Percentiles rank a stretch among this genome's conserved stretches.
Evolutionary conservation across 2,797 vertebrate species (phyloP).

Genomic region (Manis crassicaudata): DNA sequence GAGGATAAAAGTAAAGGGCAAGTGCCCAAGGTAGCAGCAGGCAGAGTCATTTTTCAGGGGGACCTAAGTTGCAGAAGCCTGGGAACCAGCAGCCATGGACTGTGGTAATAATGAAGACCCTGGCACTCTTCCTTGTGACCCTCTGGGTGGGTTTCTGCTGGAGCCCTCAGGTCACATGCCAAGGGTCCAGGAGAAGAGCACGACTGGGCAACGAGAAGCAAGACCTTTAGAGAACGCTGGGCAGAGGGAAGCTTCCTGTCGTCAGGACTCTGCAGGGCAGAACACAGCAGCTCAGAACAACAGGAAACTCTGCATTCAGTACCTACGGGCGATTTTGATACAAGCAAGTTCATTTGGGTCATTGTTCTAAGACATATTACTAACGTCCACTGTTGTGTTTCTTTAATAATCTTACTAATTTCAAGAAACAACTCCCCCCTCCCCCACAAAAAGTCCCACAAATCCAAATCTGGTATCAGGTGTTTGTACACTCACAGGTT

Average conservation of each 20-base stretch:
- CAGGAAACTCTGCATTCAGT: neutral
- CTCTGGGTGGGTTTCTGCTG: neutral
- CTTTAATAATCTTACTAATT: neutral
- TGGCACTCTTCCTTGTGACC: rapidly evolving
- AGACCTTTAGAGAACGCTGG: rapidly evolving
- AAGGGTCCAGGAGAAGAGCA: neutral
- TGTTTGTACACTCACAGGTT: slow-evolving; percentile 74
- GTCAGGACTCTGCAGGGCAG: neutral
- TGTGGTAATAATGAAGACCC: neutral
- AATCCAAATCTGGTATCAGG: neutral
- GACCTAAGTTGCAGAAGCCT: neutral
- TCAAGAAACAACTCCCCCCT: neutral
- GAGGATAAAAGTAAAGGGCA: neutral
- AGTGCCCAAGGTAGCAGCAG: neutral
- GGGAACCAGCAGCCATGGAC: no score
- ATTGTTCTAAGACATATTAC: neutral
- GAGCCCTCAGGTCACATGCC: neutral
- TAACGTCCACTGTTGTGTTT: neutral
- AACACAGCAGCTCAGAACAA: neutral
- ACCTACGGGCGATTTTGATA: neutral
- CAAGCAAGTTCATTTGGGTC: neutral
- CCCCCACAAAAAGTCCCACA: neutral
- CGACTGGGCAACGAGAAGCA: rapidly evolving
- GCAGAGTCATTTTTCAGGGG: neutral
- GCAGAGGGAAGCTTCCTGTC: neutral